Evolutionary conservation across 2,113 vertebrate genomes (phyloP).

Genomic region (Hippotragus niger): DNA sequence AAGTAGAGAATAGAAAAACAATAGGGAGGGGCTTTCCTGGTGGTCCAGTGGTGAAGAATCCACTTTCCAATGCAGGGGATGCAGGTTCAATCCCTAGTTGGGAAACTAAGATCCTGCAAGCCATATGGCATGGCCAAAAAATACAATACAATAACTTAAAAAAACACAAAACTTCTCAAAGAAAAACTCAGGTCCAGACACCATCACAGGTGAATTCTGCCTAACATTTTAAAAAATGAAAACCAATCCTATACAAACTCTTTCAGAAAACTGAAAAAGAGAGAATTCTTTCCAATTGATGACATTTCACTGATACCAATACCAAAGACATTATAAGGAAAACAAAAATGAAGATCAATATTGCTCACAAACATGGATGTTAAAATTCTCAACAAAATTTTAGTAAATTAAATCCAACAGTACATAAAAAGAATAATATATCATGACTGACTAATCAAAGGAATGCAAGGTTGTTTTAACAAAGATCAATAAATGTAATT

Average conservation of each 20-base stretch:
- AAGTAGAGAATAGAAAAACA: not conserved
- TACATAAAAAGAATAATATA: not conserved
- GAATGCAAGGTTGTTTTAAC: not conserved
- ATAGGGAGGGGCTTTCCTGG: not conserved
- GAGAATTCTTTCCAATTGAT: not conserved
- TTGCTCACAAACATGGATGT: not conserved
- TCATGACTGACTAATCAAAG: not conserved
- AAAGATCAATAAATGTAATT: not conserved
- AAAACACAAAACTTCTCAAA: not conserved
- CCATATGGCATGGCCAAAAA: not conserved
- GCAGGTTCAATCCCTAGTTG: not conserved
- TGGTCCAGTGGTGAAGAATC: not conserved
- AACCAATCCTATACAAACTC: not conserved
- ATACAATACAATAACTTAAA: not conserved
- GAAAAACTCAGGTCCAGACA: not conserved
- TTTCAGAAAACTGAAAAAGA: not conserved
- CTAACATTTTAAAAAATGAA: not conserved
- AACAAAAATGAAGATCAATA: not conserved
- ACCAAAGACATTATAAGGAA: not conserved
- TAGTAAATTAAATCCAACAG: not conserved
- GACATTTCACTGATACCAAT: not conserved
- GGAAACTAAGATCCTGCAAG: not conserved
- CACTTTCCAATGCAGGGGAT: not conserved
- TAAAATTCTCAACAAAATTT: not conserved
- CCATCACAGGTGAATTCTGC: not conserved